These are phyloP conservation scores for Camponotus floridanus DNA, from an alignment of 1,140 invertebrate genomes.

Conservation along the genomic window DNA sequence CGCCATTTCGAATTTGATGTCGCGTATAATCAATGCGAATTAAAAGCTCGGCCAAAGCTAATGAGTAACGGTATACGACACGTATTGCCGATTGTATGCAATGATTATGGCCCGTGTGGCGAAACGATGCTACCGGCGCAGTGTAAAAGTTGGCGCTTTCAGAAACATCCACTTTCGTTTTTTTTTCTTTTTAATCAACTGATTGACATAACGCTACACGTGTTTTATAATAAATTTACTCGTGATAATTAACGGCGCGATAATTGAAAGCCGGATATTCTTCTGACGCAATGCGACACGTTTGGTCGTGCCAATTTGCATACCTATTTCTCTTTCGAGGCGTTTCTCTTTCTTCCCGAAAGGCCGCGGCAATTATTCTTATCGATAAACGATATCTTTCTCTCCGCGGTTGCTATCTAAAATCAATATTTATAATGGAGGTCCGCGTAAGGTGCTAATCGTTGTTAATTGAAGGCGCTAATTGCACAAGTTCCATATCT, in stretches of 20 bases:
- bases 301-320: constrained; percentile 15
- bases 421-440: constrained; percentile 33
- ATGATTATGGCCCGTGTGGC: neutral
- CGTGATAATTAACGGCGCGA: neutral
- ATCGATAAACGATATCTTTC: constrained; percentile 37
- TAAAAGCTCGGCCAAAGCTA: constrained; percentile 1
- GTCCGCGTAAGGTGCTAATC: constrained; percentile 30
- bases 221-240: constrained; percentile 3
- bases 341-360: neutral
- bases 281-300: neutral
- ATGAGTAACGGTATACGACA: constrained; percentile 15
- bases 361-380: constrained; percentile 30
- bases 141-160: neutral
- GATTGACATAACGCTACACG: neutral
- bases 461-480: constrained; percentile 24
- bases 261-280: constrained; percentile 7
- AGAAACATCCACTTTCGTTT: neutral
- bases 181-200: neutral
- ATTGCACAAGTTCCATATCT: constrained; percentile 39
- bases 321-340: neutral
- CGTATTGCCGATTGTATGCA: neutral
- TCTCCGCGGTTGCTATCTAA: constrained; percentile 7
- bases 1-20: neutral
- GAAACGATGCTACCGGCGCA: neutral
- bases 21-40: constrained; percentile 16